Evolutionary conservation across 2,888 invertebrate species (phyloP).

Genomic region (Isoperla grammatica): DNA sequence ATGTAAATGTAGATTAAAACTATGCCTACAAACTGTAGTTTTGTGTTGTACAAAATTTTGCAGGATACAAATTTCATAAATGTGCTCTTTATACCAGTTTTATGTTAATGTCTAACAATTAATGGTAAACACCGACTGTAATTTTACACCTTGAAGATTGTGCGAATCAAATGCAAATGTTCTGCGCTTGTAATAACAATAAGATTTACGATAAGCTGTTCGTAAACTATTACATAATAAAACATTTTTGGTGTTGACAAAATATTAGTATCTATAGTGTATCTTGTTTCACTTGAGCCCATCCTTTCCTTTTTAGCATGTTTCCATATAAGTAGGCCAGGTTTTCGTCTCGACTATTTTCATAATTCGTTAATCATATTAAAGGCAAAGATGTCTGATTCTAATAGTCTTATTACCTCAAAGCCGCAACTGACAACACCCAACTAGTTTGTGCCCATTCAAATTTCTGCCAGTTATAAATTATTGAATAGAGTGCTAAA

Average conservation of each 20-base stretch:
- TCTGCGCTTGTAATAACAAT: constrained; percentile 8
- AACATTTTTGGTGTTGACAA: constrained; percentile 1
- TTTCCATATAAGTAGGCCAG: too few species aligned
- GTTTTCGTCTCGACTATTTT: too few species aligned
- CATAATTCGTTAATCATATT: too few species aligned
- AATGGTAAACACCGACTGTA: background rate
- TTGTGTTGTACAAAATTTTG: constrained; percentile 19
- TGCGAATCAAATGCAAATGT: background rate
- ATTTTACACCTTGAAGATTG: background rate
- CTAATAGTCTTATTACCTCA: too few species aligned
- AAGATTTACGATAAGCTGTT: background rate
- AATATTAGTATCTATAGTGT: too few species aligned
- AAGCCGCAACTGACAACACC: too few species aligned
- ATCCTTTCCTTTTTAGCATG: too few species aligned
- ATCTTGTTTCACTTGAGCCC: too few species aligned
- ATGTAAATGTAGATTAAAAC: constrained; percentile 5
- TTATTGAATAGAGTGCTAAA: too few species aligned
- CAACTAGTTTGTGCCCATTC: too few species aligned
- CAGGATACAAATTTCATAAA: constrained; percentile 7
- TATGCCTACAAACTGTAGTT: background rate
- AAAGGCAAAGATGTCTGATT: too few species aligned
- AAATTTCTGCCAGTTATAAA: too few species aligned
- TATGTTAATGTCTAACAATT: constrained; percentile 9
- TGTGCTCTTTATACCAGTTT: constrained; percentile 19
- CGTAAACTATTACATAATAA: background rate